A percentile compares a stretch with the other conserved stretches of the same genome.
Evolutionary conservation across 2,888 invertebrate species (phyloP).

Genomic region (Drosophila peninsularis): DNA sequence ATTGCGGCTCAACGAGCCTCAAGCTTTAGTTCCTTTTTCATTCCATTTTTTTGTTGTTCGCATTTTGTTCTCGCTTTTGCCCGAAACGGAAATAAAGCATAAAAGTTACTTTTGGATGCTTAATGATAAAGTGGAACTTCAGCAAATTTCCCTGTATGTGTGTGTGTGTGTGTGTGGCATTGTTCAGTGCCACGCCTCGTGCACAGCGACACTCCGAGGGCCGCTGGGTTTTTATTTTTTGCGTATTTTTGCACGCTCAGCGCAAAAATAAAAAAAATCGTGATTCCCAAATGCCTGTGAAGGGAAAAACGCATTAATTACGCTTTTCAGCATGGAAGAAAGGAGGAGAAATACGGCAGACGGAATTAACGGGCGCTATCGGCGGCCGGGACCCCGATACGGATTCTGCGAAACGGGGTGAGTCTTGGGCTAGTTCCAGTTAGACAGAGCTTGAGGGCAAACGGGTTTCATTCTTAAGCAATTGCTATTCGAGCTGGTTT

Average conservation of each 20-base stretch:
- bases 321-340: conserved; percentile 68
- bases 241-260: conserved; percentile 72
- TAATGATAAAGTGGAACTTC: conserved; percentile 71
- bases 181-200: conserved; percentile 52
- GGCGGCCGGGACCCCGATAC: conserved; percentile 47
- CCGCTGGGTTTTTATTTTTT: conserved; percentile 22
- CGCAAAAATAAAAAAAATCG: conserved; percentile 32
- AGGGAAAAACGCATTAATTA: conserved; percentile 76
- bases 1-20: conserved; percentile 72
- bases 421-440: conserved; percentile 17
- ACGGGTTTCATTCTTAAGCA: conserved; percentile 6
- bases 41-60: conserved; percentile 3
- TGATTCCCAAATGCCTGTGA: conserved; percentile 44
- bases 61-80: conserved; percentile 19
- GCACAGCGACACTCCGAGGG: conserved; percentile 38
- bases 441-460: conserved; percentile 29
- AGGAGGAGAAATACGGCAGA: conserved; percentile 15
- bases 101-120: conserved; percentile 77
- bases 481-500: conserved; percentile 34
- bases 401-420: conserved; percentile 50
- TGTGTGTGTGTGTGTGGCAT: conserved; percentile 33
- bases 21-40: conserved; percentile 55
- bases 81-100: conserved; percentile 74
- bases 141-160: conserved; percentile 17
- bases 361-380: conserved; percentile 21